Evolutionary conservation across 2,113 vertebrate genomes (phyloP), one percentile per base, ranked within the genome.

Genomic region (Cyprinus carpio): DNA sequence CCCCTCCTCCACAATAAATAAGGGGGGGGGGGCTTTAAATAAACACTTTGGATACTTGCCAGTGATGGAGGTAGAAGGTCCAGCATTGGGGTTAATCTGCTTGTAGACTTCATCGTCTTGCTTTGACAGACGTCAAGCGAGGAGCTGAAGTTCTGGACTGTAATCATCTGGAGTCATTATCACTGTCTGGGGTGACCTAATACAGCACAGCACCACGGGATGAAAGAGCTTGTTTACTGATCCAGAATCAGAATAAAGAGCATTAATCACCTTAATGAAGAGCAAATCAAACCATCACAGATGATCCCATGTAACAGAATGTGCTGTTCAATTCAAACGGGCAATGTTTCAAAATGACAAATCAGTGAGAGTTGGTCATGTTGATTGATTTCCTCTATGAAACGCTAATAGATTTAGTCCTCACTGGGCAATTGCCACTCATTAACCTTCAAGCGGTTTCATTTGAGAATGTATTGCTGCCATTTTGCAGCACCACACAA

Each of bases 401-500:
- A 93, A 92, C 90, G 90, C 90, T 93, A 94, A 94, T 95, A 94
- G 93, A 94, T 94, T 94, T 94, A 94, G 91, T 91, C 92, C 90
- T 94, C 83, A 85, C 90, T 91, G 91, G 91, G 92, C 92, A 93
- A 93, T 93, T 93, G 92, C 89, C 93, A 92, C 93, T 93, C 92
- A 94, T 95, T 94, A 94, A 94, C 93, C 94, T 94, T 92, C 84
- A 91, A 89, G 91, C 89, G 67, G 91, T 93, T 93, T 93, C 90
- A 93, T 92, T 93, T 87, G 89, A 93, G 92, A 93, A 93, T 92
- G 91, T 92, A 93, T 94, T 92, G 92, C 90, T 93, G 90, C 90
- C 92, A 92, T 93, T 94, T 94, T 92, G 92, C 92, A 89, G 84
- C 92, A 91, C 86, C 92, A 92, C 93, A 93, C 92, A 93, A 92